Percentiles rank a stretch among this genome's conserved stretches.
Conservation (phyloP, 2,797 vertebrate species). For the Numenius phaeopus region DNA sequence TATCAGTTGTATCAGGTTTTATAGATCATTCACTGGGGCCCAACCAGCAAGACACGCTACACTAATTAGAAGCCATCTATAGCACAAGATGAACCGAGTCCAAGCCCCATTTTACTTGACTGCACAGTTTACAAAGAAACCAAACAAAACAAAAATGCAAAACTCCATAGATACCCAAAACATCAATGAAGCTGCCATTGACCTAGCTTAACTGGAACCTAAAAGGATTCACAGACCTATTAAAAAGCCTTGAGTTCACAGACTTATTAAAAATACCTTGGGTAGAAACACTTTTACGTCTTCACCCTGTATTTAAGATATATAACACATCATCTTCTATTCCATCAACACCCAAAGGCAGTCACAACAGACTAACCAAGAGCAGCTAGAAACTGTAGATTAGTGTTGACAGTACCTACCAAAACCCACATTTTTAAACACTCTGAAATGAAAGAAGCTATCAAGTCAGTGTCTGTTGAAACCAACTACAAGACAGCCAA, state of each 20-base stretch:
- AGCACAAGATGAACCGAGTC: neutral
- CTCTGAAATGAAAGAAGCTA: slow-evolving; percentile 18
- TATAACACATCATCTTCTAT: neutral
- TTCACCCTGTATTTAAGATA: neutral
- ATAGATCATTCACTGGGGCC: neutral
- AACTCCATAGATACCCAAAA: neutral
- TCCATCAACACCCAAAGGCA: slow-evolving; percentile 2
- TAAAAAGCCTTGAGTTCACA: neutral
- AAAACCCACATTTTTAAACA: neutral
- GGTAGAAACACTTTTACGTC: neutral
- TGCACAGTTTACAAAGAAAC: neutral
- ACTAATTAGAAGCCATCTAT: neutral
- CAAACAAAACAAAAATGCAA: neutral
- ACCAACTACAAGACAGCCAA: neutral
- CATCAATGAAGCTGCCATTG: neutral
- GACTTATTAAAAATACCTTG: neutral
- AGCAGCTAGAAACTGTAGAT: neutral
- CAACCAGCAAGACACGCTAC: neutral
- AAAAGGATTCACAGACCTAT: neutral
- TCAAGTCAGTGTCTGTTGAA: slow-evolving; percentile 4
- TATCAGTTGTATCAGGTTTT: neutral
- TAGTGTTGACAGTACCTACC: neutral
- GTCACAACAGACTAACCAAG: neutral
- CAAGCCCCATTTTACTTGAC: neutral
- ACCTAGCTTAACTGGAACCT: neutral